Evolutionary conservation across 2,888 invertebrate genomes (phyloP), one percentile per base, ranked within the genome.

Genomic region (Chelonus formosanus): DNA sequence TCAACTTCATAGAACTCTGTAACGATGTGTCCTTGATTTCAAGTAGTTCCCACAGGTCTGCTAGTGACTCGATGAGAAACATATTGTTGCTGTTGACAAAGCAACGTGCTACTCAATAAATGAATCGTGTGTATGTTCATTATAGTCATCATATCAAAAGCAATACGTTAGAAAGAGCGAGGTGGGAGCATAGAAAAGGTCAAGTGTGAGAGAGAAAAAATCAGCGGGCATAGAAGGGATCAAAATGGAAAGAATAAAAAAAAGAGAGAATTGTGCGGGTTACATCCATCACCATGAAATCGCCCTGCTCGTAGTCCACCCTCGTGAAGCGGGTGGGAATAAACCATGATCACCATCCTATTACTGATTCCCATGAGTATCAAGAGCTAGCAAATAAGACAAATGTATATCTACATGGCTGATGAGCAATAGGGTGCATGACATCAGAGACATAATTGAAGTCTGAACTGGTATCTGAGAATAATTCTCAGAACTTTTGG

Each of bases 21-120:
- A 20, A 20, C 20, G 20, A 20, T 20, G 34, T 52, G 52, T 34
- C 52, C 52, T 52, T 34, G 52, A 52, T 52, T 52, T 52, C 1
- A 52, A 52, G 52, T 52, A 32, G 52, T 52, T 52, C 52, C 52
- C 52, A 52, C 52, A 52, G 52, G 52, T 52, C 52, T 34, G 34
- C 34, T 52, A 31, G 52, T 52, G 34, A 52, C 32, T 52, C 52
- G 52, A 52, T 78, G 74, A 75, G 75, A 75, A 81, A 81, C 84
- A 84, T 84, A 84, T 84, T 84, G 84, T 77, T 74, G 76, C 75
- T 83, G 83, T 84, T 84, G 83, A 84, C 84, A 80, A 83, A 77
- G 73, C 80, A 71, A 67, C 68, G 69, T 64, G 71, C 47, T 47
- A 32, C 52, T 32, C 31, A 8, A 40, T 57, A 34, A 3, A 10